These are phyloP conservation scores for Agelastica alni DNA, from an alignment of 2,888 invertebrate species.

Conservation along the genomic window DNA sequence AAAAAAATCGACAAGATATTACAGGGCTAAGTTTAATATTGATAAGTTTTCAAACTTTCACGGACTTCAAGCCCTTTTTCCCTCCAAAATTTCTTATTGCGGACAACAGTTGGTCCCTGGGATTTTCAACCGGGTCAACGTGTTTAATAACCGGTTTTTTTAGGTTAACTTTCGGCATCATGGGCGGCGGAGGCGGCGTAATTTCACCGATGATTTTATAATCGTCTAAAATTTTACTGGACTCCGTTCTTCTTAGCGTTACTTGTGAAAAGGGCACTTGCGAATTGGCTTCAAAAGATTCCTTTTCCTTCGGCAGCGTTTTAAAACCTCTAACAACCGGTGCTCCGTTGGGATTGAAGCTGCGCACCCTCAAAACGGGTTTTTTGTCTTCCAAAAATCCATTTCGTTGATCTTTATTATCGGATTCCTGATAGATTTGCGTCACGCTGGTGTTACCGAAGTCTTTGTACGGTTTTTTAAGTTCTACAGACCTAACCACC, in stretches of 20 bases:
- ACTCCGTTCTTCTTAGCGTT: slow-evolving; percentile 58
- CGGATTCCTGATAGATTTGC: slow-evolving; percentile 41
- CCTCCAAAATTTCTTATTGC: slow-evolving; percentile 73
- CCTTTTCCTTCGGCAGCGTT: slow-evolving; percentile 36
- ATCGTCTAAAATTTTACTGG: slow-evolving; percentile 37
- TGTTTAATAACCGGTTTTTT: slow-evolving; percentile 39
- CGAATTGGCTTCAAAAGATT: slow-evolving; percentile 40
- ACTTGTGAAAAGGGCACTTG: slow-evolving; percentile 57
- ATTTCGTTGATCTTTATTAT: slow-evolving; percentile 27
- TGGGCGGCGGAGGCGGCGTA: slow-evolving; percentile 53
- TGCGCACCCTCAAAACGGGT: slow-evolving; percentile 45
- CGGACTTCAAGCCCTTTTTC: slow-evolving; percentile 51
- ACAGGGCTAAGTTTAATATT: background rate
- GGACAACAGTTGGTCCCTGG: slow-evolving; percentile 68
- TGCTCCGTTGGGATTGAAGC: slow-evolving; percentile 42
- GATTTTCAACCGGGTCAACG: slow-evolving; percentile 56
- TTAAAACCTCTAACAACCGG: slow-evolving; percentile 55
- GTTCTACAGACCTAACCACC: slow-evolving; percentile 58
- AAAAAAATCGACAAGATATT: slow-evolving; percentile 13
- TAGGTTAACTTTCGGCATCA: slow-evolving; percentile 45
- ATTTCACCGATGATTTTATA: slow-evolving; percentile 3
- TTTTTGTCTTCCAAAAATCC: slow-evolving; percentile 31
- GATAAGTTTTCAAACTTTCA: slow-evolving; percentile 40
- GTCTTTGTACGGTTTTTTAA: slow-evolving; percentile 57
- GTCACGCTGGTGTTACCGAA: slow-evolving; percentile 47